phyloP scores from a whole-genome alignment of 2,888 invertebrate species.

The Ommatoiulus sabulosus region DNA sequence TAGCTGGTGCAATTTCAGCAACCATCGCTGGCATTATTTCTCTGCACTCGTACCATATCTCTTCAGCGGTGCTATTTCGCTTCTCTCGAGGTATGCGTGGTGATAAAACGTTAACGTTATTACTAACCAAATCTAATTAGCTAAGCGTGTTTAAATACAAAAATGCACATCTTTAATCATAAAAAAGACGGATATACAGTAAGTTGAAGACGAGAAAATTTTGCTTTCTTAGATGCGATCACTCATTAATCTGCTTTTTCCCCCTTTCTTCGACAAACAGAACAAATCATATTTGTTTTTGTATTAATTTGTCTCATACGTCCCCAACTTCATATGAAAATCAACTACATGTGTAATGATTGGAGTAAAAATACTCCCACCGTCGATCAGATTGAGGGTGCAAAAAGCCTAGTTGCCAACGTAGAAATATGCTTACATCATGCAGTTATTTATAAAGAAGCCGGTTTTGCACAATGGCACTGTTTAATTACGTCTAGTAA shows the following conservation, averaged over 20 bases:
- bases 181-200: not conserved
- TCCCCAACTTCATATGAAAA: not conserved
- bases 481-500: not conserved
- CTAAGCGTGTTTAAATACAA: not conserved
- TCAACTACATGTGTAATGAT: not conserved
- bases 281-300: not conserved
- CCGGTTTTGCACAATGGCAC: not conserved
- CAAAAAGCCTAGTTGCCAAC: not conserved
- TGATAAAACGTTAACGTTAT: not conserved
- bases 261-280: slow-evolving; percentile 3
- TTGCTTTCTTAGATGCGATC: not conserved
- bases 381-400: no score
- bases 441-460: not conserved
- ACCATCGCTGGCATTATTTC: not conserved
- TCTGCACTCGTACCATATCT: not conserved
- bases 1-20: not conserved
- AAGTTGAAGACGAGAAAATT: not conserved
- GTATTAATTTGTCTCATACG: not conserved
- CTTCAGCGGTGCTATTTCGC: not conserved
- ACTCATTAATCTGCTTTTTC: not conserved
- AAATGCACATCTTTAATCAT: not conserved
- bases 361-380: no score
- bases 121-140: not conserved
- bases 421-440: not conserved
- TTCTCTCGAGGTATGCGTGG: slow-evolving; percentile 13